Percentiles rank a stretch among this genome's conserved stretches.
These are phyloP conservation scores for Bombycilla garrulus DNA, from an alignment of 2,113 vertebrate species.

Conservation along the genomic window DNA sequence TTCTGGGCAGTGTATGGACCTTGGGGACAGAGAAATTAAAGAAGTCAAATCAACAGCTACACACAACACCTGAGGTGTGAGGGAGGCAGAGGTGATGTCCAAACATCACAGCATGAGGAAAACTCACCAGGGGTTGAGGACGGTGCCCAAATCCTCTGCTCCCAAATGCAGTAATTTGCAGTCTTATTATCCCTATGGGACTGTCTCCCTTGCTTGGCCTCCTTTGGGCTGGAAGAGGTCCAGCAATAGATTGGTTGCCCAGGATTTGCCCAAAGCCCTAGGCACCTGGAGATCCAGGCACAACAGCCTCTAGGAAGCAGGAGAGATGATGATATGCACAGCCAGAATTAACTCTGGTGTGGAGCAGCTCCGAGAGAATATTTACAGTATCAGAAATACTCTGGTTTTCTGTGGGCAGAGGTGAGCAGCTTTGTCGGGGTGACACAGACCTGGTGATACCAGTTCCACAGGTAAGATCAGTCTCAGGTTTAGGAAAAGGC, in stretches of 20 bases:
- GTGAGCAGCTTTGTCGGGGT: background rate
- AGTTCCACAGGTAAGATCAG: background rate
- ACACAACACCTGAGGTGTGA: background rate
- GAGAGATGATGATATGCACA: background rate
- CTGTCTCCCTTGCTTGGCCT: background rate
- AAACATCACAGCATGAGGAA: background rate
- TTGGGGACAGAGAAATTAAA: background rate
- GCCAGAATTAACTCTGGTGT: background rate
- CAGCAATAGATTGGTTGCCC: fast-evolving
- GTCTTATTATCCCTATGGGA: background rate
- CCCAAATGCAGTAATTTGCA: background rate
- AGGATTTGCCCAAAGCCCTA: background rate
- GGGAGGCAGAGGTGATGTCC: background rate
- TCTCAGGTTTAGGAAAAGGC: background rate
- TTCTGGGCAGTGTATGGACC: background rate
- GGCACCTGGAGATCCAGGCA: background rate
- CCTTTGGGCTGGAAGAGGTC: background rate
- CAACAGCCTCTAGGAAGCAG: background rate
- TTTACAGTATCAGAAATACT: background rate
- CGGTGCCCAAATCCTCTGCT: background rate
- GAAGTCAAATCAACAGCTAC: background rate
- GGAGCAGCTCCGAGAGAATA: background rate
- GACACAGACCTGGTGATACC: background rate
- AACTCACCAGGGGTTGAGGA: fast-evolving
- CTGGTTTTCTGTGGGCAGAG: background rate